phyloP scores from a whole-genome alignment of 2,797 vertebrate genomes.

The Crocidura indochinensis region DNA sequence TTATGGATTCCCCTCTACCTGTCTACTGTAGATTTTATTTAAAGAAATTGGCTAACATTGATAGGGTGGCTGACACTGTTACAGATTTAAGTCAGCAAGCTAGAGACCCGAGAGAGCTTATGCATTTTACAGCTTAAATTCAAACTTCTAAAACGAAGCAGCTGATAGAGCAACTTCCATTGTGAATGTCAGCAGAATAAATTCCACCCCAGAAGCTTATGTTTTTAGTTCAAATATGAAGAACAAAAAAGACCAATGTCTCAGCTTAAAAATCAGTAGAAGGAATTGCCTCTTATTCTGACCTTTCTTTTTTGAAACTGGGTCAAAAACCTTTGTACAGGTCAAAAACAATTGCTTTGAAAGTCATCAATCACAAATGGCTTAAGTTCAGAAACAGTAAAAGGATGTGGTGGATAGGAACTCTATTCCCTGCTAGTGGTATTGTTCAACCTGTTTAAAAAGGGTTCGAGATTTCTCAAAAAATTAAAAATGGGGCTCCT shows the following conservation, averaged over 20 bases:
- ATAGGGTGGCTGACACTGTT: background rate
- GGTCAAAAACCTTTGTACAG: background rate
- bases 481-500: too few relatives aligned
- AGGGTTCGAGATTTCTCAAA: too few relatives aligned
- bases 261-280: background rate
- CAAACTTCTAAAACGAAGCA: background rate
- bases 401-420: too few relatives aligned
- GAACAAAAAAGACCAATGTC: background rate
- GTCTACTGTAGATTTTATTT: background rate
- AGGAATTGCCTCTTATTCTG: background rate
- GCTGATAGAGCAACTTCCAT: background rate
- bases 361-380: too few relatives aligned
- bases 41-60: background rate
- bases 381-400: too few relatives aligned
- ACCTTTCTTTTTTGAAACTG: background rate
- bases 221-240: background rate
- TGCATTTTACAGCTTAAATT: background rate
- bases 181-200: conserved; percentile 16
- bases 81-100: background rate
- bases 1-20: too few relatives aligned
- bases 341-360: background rate
- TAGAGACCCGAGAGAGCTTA: background rate
- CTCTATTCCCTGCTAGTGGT: too few relatives aligned
- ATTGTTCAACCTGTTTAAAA: too few relatives aligned
- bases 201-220: background rate